Evolutionary conservation across 1,140 invertebrate genomes (phyloP).

Genomic region (Littorina saxatilis): DNA sequence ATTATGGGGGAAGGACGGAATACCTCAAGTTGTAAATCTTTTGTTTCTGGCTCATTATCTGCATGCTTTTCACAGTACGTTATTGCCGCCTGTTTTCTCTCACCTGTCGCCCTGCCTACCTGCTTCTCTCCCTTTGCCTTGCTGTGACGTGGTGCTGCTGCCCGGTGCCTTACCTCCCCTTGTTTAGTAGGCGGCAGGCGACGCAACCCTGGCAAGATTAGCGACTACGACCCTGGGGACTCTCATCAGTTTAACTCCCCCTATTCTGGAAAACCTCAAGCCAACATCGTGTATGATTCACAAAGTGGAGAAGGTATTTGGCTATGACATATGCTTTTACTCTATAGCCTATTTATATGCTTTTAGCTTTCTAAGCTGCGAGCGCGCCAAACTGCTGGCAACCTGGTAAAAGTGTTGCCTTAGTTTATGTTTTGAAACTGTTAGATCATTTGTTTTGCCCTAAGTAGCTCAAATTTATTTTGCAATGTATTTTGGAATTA

Average conservation of each 20-base stretch:
- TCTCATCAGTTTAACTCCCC: conserved; percentile 50
- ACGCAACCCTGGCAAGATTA: conserved; percentile 60
- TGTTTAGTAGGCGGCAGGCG: conserved; percentile 30
- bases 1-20: too few relatives aligned
- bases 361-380: too few relatives aligned
- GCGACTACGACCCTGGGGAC: conserved; percentile 54
- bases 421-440: too few relatives aligned
- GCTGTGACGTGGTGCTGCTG: not conserved
- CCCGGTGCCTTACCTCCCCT: conserved; percentile 17
- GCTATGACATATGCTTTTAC: too few relatives aligned
- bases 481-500: too few relatives aligned
- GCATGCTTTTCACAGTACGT: not conserved
- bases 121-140: conserved; percentile 15
- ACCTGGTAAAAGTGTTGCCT: too few relatives aligned
- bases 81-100: not conserved
- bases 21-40: too few relatives aligned
- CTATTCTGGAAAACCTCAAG: conserved; percentile 56
- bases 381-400: too few relatives aligned
- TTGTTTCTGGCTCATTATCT: not conserved
- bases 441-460: too few relatives aligned
- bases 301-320: conserved; percentile 54
- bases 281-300: conserved; percentile 64
- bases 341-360: too few relatives aligned
- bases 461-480: too few relatives aligned
- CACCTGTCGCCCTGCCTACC: not conserved